Evolutionary conservation across 2,888 invertebrate species (phyloP).

Genomic region (Pseudococcus viburni): DNA sequence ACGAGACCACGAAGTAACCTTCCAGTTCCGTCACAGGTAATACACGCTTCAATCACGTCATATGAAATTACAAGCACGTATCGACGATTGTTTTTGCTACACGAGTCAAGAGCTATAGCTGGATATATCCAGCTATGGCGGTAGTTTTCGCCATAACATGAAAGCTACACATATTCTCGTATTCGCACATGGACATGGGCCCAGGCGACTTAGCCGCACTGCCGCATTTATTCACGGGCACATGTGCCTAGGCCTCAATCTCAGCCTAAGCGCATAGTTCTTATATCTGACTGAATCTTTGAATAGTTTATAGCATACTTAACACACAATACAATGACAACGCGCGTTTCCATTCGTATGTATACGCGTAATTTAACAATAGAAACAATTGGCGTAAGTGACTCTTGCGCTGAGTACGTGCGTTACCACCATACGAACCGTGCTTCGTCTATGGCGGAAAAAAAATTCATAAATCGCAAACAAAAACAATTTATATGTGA

Average conservation of each 20-base stretch:
- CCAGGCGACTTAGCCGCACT: background rate
- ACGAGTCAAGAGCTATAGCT: background rate
- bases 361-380: slow-evolving; percentile 47
- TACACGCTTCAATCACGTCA: slow-evolving; percentile 24
- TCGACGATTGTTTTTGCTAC: slow-evolving; percentile 27
- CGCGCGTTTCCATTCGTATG: slow-evolving; percentile 23
- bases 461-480: slow-evolving; percentile 24
- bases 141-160: slow-evolving; percentile 22
- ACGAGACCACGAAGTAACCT: slow-evolving; percentile 21
- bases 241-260: background rate
- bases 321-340: slow-evolving; percentile 40
- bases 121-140: background rate
- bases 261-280: background rate
- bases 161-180: background rate
- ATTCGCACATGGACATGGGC: background rate
- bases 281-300: slow-evolving; percentile 6
- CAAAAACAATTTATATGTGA: slow-evolving; percentile 48
- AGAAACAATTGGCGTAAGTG: slow-evolving; percentile 42
- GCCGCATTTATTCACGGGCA: slow-evolving; percentile 17
- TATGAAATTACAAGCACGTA: slow-evolving; percentile 39
- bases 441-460: background rate
- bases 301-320: slow-evolving; percentile 8
- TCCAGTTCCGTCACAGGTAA: slow-evolving; percentile 5
- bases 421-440: slow-evolving; percentile 34
- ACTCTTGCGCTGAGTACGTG: slow-evolving; percentile 43